These are phyloP conservation scores for Atrichornis clamosus DNA, from an alignment of 2,113 vertebrate species.

Conservation along the genomic window DNA sequence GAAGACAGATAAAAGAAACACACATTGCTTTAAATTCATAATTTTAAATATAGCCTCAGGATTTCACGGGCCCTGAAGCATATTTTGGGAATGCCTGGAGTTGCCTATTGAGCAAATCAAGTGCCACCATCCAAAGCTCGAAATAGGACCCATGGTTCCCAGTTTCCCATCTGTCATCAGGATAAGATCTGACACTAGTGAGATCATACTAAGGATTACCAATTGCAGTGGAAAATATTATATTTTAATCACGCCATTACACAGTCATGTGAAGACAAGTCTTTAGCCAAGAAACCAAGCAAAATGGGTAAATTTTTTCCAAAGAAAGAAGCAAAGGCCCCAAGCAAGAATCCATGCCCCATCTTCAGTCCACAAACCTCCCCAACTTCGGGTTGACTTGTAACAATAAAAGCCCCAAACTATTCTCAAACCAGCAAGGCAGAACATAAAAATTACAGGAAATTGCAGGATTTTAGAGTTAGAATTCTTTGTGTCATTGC, in stretches of 20 bases:
- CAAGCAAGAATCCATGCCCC: not conserved
- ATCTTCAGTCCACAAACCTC: not conserved
- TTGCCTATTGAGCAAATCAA: slow-evolving; percentile 8
- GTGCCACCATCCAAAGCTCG: not conserved
- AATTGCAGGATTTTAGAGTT: not conserved
- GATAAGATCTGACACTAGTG: slow-evolving; percentile 43
- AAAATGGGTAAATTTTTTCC: slow-evolving; percentile 13
- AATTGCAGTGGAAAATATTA: slow-evolving; percentile 38
- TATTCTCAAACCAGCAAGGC: not conserved
- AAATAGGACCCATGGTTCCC: not conserved
- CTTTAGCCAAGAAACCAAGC: not conserved
- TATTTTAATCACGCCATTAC: not conserved
- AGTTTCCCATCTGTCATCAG: slow-evolving; percentile 8
- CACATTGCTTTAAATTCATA: not conserved
- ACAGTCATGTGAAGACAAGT: not conserved
- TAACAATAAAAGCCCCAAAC: not conserved
- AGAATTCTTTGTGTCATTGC: not conserved
- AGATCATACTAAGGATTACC: slow-evolving; percentile 38
- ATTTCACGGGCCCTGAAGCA: not conserved
- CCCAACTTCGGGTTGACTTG: not conserved
- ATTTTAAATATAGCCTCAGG: not conserved
- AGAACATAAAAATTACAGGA: not conserved
- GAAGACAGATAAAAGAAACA: not conserved
- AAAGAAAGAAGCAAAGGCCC: not conserved
- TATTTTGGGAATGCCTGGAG: not conserved